phyloP scores from a whole-genome alignment of 2,888 invertebrate genomes.

The Drosophila mulleri region DNA sequence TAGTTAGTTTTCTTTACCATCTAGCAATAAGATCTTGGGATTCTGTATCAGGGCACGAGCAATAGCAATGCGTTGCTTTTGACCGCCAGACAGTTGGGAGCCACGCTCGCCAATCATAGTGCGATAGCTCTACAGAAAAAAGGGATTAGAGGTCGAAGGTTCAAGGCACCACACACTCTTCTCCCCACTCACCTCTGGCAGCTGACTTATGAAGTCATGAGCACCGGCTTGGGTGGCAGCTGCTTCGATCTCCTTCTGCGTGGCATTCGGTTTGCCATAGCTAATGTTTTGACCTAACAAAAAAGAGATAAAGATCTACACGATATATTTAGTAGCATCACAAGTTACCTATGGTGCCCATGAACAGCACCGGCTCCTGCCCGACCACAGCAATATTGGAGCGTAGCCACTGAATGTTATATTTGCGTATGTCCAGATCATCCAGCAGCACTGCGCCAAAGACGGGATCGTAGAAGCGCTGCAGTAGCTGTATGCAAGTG shows the following conservation, averaged over 20 bases:
- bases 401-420: conserved; percentile 90
- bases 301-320: background rate
- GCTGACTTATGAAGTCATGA: conserved; percentile 90
- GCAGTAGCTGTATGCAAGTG: conserved; percentile 91
- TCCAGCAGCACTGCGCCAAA: conserved; percentile 87
- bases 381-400: conserved; percentile 94
- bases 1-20: conserved; percentile 85
- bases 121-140: conserved; percentile 88
- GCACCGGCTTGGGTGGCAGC: conserved; percentile 92
- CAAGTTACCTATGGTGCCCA: conserved; percentile 88
- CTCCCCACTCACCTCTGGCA: conserved; percentile 88
- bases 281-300: conserved; percentile 87
- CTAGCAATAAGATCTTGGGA: conserved; percentile 91
- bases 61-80: conserved; percentile 94
- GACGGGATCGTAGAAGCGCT: conserved; percentile 90
- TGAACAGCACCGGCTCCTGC: conserved; percentile 95
- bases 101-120: conserved; percentile 93
- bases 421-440: conserved; percentile 88
- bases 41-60: conserved; percentile 92
- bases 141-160: background rate
- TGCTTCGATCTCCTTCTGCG: conserved; percentile 89
- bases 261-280: conserved; percentile 90
- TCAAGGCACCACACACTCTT: background rate
- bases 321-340: background rate
- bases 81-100: conserved; percentile 92